Evolutionary conservation across 2,113 vertebrate genomes (phyloP).

Genomic region (Mirounga angustirostris): DNA sequence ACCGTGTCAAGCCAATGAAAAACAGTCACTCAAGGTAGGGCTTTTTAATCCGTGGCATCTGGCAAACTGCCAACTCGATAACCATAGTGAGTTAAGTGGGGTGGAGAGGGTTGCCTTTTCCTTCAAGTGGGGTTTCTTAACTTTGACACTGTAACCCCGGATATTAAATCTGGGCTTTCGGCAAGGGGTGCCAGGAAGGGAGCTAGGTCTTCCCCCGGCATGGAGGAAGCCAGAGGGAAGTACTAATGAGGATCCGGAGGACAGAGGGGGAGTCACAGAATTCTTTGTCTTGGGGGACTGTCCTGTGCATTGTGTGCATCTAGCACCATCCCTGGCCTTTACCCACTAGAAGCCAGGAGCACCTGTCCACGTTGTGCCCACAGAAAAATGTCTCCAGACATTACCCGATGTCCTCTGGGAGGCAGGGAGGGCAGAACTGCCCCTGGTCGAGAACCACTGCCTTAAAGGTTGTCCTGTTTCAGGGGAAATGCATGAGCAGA

Average conservation of each 20-base stretch:
- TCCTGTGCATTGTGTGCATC: background rate
- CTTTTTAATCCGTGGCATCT: background rate
- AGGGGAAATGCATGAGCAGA: background rate
- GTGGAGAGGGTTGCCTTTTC: background rate
- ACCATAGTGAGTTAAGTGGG: background rate
- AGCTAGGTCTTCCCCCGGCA: background rate
- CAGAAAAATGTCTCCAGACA: background rate
- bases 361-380: background rate
- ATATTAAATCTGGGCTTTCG: background rate
- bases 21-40: background rate
- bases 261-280: background rate
- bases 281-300: background rate
- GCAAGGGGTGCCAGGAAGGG: background rate
- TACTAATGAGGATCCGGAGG: too few relatives aligned
- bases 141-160: background rate
- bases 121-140: background rate
- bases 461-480: background rate
- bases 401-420: background rate
- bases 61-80: background rate
- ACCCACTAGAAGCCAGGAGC: background rate
- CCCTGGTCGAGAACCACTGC: background rate
- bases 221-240: background rate
- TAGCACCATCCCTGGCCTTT: background rate
- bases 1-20: background rate
- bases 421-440: background rate